phyloP scores from a whole-genome alignment of 2,888 invertebrate genomes.

The Schizaphis graminum region DNA sequence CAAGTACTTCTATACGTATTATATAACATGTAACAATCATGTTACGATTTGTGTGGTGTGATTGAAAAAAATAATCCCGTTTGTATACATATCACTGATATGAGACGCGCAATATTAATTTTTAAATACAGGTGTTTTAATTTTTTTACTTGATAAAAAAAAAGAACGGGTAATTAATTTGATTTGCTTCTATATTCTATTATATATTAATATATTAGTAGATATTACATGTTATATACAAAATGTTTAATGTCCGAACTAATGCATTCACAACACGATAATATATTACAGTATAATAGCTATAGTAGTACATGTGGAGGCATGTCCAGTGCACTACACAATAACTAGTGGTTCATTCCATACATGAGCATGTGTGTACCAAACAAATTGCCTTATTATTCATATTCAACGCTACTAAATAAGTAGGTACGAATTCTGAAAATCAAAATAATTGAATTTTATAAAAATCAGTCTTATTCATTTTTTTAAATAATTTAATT shows the following conservation, averaged over 20 bases:
- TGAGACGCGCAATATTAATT: neutral
- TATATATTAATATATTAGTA: neutral
- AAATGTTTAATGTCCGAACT: neutral
- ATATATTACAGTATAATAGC: no score
- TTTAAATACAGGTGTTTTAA: neutral
- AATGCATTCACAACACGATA: neutral
- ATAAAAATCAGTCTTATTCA: no score
- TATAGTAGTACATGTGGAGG: no score
- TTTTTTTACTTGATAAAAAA: neutral
- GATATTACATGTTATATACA: neutral
- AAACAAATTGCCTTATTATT: no score
- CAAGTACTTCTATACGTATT: neutral
- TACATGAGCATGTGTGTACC: no score
- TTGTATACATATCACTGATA: neutral
- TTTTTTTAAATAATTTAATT: no score
- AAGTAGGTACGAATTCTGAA: no score
- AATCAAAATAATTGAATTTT: no score
- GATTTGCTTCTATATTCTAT: neutral
- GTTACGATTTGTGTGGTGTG: neutral
- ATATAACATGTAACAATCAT: no score
- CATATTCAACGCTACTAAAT: no score
- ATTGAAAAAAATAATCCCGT: neutral
- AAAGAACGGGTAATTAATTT: neutral
- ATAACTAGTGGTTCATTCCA: no score
- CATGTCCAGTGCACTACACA: no score